Conservation (phyloP, 2,797 vertebrate species). For the Sylvilagus floridanus region DNA sequence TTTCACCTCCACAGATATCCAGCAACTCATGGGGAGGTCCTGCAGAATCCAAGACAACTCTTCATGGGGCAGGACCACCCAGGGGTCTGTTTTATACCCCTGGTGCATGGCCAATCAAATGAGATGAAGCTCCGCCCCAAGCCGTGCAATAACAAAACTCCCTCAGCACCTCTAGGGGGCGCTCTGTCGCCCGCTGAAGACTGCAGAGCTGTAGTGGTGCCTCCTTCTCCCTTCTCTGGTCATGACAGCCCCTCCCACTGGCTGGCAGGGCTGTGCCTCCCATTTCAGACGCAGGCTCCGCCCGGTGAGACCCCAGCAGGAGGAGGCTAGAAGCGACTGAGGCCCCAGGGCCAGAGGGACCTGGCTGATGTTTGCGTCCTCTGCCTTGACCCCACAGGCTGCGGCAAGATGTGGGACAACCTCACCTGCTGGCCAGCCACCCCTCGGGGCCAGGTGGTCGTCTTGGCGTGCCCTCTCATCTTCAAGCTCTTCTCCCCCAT, state of each 20-base stretch:
- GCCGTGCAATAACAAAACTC: background rate
- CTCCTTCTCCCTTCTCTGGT: background rate
- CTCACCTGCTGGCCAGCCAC: conserved; percentile 96
- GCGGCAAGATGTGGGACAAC: conserved; percentile 95
- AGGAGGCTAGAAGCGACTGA: background rate
- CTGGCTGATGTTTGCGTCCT: background rate
- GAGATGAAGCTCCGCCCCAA: background rate
- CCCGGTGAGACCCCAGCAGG: background rate
- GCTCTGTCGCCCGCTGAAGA: fast-evolving
- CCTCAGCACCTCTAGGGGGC: fast-evolving
- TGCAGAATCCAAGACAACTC: background rate
- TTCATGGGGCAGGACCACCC: background rate
- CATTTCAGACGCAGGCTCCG: background rate
- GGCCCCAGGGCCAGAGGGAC: background rate
- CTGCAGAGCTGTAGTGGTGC: background rate
- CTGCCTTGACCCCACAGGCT: conserved; percentile 88
- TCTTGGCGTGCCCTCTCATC: conserved; percentile 92
- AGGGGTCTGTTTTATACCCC: background rate
- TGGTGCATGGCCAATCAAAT: background rate
- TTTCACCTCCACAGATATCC: background rate
- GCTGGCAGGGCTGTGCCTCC: background rate
- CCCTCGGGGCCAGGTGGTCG: conserved; percentile 91
- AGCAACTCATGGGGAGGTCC: background rate
- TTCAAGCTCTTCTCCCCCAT: conserved; percentile 92
- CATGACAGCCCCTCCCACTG: background rate